Percentiles rank a stretch among this genome's conserved stretches.
Conservation (phyloP, 2,888 invertebrate genomes). For the Dolomedes plantarius region DNA sequence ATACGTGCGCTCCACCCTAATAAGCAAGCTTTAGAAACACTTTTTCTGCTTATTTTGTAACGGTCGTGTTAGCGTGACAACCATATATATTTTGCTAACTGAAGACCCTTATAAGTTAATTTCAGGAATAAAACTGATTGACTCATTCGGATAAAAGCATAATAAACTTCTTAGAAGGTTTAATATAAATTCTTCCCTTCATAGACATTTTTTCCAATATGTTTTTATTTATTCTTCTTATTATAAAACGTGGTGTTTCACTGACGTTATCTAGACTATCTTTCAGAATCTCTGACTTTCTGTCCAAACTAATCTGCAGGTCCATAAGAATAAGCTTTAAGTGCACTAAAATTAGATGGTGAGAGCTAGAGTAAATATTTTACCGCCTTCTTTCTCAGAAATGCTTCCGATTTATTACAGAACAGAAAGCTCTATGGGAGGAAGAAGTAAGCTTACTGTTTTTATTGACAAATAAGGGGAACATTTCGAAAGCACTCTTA, state of each 20-base stretch:
- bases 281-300: not conserved
- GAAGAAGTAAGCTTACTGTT: not conserved
- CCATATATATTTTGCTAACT: too few species aligned
- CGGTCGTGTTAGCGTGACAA: too few species aligned
- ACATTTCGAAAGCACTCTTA: not conserved
- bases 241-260: not conserved
- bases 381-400: not conserved
- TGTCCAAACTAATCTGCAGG: not conserved
- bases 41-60: too few species aligned
- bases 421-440: not conserved
- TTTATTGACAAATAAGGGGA: conserved; percentile 5
- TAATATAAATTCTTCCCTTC: too few species aligned
- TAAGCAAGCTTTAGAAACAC: too few species aligned
- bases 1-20: too few species aligned
- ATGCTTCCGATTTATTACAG: not conserved
- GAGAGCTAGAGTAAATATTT: not conserved
- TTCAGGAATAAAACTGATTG: too few species aligned
- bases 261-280: not conserved
- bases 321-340: not conserved
- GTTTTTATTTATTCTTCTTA: not conserved
- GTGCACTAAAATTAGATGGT: not conserved
- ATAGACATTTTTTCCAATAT: too few species aligned
- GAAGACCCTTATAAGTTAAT: too few species aligned
- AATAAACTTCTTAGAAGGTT: too few species aligned
- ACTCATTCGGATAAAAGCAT: too few species aligned